Conservation (phyloP, 1,140 invertebrate species). For the Glossosoma conforme region DNA sequence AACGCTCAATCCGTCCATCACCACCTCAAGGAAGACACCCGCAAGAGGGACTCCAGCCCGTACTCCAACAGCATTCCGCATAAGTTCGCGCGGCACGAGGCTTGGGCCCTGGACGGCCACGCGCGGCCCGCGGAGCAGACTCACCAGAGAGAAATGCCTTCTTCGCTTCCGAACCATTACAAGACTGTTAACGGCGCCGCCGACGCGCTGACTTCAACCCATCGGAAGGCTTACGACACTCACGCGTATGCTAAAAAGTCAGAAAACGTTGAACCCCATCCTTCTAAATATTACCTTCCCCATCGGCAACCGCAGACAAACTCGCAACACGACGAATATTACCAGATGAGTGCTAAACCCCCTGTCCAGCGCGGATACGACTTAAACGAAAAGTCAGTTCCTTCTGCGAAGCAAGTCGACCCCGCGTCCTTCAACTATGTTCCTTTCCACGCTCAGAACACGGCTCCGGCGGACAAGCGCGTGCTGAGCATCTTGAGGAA, state of each 20-base stretch:
- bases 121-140: conserved; percentile 3
- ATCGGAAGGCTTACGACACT: conserved; percentile 15
- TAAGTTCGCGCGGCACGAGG: conserved; percentile 46
- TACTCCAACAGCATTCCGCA: conserved; percentile 47
- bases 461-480: conserved; percentile 57
- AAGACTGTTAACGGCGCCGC: conserved; percentile 14
- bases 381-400: too few species aligned
- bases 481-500: conserved; percentile 63
- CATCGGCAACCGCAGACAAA: conserved; percentile 30
- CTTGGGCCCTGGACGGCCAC: conserved; percentile 42
- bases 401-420: conserved; percentile 13
- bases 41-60: conserved; percentile 41
- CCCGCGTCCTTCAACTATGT: conserved; percentile 6
- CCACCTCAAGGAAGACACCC: conserved; percentile 40
- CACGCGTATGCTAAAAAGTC: conserved; percentile 22
- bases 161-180: conserved; percentile 15
- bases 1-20: conserved; percentile 38
- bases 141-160: conserved; percentile 9
- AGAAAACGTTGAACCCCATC: conserved; percentile 27
- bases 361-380: too few species aligned
- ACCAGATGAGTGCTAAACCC: conserved; percentile 22
- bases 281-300: conserved; percentile 25
- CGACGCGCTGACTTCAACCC: not conserved
- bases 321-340: conserved; percentile 29
- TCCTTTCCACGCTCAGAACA: conserved; percentile 21